Evolutionary conservation across 2,888 invertebrate species (phyloP).

Genomic region (Apotomis betuletana): DNA sequence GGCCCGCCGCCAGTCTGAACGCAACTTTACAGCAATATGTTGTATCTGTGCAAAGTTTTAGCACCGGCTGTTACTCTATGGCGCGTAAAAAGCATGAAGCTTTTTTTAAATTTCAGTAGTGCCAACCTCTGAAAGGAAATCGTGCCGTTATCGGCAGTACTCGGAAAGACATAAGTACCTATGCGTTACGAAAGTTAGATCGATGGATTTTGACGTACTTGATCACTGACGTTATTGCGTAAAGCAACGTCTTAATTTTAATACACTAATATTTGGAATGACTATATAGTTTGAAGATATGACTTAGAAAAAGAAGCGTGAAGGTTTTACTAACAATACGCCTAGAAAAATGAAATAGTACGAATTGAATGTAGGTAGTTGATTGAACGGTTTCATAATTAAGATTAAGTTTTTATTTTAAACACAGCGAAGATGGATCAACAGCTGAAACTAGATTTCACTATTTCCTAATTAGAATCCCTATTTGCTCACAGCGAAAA

Average conservation of each 20-base stretch:
- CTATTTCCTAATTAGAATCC: conserved; percentile 52
- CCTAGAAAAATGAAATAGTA: conserved; percentile 5
- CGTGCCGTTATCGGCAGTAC: conserved; percentile 21
- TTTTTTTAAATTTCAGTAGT: conserved; percentile 14
- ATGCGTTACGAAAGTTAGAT: conserved; percentile 5
- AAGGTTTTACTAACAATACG: conserved; percentile 28
- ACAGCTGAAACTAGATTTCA: conserved; percentile 36
- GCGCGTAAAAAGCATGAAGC: conserved; percentile 26
- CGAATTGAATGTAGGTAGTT: conserved; percentile 39
- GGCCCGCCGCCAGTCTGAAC: conserved; percentile 91
- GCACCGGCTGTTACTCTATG: conserved; percentile 10
- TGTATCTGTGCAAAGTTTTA: conserved; percentile 28
- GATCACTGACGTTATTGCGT: conserved; percentile 50
- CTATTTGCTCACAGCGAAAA: conserved; percentile 67
- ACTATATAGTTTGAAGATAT: conserved; percentile 37
- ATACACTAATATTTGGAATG: conserved; percentile 57
- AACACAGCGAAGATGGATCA: conserved; percentile 12
- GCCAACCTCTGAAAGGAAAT: conserved; percentile 24
- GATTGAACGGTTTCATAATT: conserved; percentile 45
- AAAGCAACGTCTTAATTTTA: conserved; percentile 57
- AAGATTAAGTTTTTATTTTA: conserved; percentile 47
- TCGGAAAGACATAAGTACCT: conserved; percentile 22
- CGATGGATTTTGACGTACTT: not conserved
- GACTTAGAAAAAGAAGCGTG: conserved; percentile 20
- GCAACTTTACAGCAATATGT: conserved; percentile 47